A percentile compares a stretch with the other conserved stretches of the same genome.
These are phyloP conservation scores for Anguilla anguilla DNA, from an alignment of 2,797 vertebrate genomes.

Conservation along the genomic window DNA sequence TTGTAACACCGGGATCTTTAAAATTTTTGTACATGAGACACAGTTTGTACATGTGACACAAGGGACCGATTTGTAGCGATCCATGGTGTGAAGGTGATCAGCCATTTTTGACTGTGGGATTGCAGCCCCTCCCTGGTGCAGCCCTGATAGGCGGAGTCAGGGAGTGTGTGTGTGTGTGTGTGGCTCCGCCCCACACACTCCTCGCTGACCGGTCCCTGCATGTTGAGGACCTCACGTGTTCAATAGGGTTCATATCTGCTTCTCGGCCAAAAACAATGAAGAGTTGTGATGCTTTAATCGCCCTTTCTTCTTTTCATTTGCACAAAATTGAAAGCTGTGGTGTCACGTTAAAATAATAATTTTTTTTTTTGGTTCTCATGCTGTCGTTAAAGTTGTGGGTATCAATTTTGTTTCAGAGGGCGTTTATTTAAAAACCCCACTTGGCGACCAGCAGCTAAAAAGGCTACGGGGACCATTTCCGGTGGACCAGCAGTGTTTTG, in stretches of 20 bases:
- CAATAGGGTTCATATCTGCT: conserved; percentile 87
- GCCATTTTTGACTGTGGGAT: conserved; percentile 85
- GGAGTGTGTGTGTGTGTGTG: conserved; percentile 53
- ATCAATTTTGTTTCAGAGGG: conserved; percentile 32
- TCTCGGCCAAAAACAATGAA: conserved; percentile 65
- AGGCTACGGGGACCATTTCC: conserved; percentile 8
- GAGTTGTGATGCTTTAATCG: conserved; percentile 69
- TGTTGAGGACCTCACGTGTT: conserved; percentile 73
- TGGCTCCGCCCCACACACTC: conserved; percentile 53
- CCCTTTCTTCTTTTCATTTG: conserved; percentile 83
- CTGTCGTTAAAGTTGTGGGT: conserved; percentile 19
- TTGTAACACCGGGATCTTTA: conserved; percentile 34
- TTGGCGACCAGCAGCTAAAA: conserved; percentile 13
- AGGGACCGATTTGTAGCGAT: conserved; percentile 50
- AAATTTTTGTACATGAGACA: conserved; percentile 38
- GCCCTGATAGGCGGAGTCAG: conserved; percentile 57
- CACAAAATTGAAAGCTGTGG: conserved; percentile 57
- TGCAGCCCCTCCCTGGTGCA: conserved; percentile 80
- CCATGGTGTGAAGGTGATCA: conserved; percentile 75
- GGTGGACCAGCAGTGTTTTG: conserved; percentile 44
- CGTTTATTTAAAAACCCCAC: conserved; percentile 49
- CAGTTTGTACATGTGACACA: conserved; percentile 51
- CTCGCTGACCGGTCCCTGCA: conserved; percentile 68
- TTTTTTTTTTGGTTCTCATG: conserved; percentile 8
- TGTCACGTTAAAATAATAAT: neutral